A percentile compares a stretch with the other conserved stretches of the same genome.
These are phyloP conservation scores for Cydia fagiglandana DNA, from an alignment of 1,140 invertebrate genomes.

Conservation along the genomic window DNA sequence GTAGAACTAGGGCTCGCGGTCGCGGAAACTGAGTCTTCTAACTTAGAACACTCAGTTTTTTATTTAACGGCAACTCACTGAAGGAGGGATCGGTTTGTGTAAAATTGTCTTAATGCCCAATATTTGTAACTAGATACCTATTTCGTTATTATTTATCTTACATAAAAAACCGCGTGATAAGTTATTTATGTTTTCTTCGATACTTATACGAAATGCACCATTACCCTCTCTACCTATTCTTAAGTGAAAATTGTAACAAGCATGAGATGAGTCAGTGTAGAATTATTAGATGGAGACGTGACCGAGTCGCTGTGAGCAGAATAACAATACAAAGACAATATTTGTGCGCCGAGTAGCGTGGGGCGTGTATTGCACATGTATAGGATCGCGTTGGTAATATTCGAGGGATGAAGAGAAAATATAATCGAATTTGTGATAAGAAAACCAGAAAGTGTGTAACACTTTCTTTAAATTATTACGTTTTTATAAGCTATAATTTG, in stretches of 20 bases:
- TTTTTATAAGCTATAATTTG: no score
- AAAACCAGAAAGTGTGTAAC: not conserved
- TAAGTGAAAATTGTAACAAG: constrained; percentile 65
- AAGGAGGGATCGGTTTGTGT: no score
- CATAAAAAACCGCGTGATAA: no score
- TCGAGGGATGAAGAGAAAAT: not conserved
- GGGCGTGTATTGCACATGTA: constrained; percentile 10
- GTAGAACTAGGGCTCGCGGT: no score
- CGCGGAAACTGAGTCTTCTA: no score
- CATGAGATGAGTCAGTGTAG: constrained; percentile 62
- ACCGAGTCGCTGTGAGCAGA: constrained; percentile 56
- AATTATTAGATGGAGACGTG: constrained; percentile 73
- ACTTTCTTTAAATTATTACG: not conserved
- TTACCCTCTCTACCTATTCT: constrained; percentile 48
- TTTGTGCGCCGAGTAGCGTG: constrained; percentile 40
- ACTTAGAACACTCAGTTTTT: no score
- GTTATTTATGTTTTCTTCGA: no score
- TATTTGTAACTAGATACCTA: no score
- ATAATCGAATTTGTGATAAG: not conserved
- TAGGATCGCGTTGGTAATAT: constrained; percentile 26
- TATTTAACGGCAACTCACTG: no score
- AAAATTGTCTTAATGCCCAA: no score
- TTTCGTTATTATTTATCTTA: no score
- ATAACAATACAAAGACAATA: constrained; percentile 64
- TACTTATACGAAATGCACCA: no score